Base-by-base conservation (phyloP, 2,113 vertebrate genomes). In the Abramis brama region DNA sequence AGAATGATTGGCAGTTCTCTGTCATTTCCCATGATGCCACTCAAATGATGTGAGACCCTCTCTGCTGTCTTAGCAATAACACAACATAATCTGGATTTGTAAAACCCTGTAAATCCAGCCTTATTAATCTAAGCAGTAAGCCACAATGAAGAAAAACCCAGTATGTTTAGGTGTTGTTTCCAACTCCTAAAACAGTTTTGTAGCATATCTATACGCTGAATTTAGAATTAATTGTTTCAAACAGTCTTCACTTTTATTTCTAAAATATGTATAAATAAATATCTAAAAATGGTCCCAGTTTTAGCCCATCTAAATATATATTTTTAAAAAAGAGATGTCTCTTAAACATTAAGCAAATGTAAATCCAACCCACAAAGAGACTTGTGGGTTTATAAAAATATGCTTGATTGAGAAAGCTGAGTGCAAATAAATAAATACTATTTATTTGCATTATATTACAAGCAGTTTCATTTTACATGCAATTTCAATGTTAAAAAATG, bases 1-100 rank as follows among this genome's bases (percentile, higher is more conserved):
- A 62, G 66, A 86, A 60, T 36, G 39, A 86, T 50, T 81, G 66
- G 30, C 66, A 80, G 39, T 66, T 68, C 45, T 57, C 21, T 62
- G 47, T 86, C n/a, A 30, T 86, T 86, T 81, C 55, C 78, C 66
- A 50, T 75, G 33, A 75, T 86, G 55, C 68, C 55, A 39, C 71
- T 43, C 50, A 81, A 80, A 80, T 57, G 10, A 43, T 50, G 19
- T 76, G 85, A 86, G 66, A 79, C 85, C 55, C 68, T 82, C 36
- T 74, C 25, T 86, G 68, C 85, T 82, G 68, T 86, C 19, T 86
- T 86, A 25, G 79, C 78, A 86, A 39, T 23, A 86, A 86, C 55
- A 62, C 45, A 60, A 25, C 52, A 75, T 82, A 86, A 86, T 86
- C 79, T 82, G 81, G 12, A 33, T 39, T 83, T 43, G 68, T 59